Evolutionary conservation across 1,140 invertebrate genomes (phyloP), one percentile per base, ranked within the genome.

Genomic region (Thaumatotibia leucotreta): DNA sequence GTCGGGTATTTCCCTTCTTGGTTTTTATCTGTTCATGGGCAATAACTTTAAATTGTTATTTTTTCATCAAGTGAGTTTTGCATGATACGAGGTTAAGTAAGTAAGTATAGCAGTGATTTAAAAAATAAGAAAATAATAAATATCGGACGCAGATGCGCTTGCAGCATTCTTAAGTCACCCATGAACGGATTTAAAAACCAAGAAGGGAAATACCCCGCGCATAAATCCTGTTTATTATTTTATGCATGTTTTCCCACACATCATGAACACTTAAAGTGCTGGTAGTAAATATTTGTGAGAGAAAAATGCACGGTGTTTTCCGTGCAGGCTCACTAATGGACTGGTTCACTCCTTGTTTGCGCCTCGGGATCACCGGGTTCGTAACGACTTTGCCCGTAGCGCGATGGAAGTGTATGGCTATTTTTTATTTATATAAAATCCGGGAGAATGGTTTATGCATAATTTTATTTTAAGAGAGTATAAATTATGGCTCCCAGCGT

Each of bases 261-360:
- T 58, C 52, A 58, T 58, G 52, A 58, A 24, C 52, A 58, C 52
- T 58, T 58, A 58, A 31, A 58, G 24, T 27, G 52, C 52, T 58
- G 52, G 23, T 27, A 58, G 52, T 68, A 74, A 71, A 69, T 73
- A 72, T 71, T 77, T 70, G 68, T 69, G 69, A 33, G 27, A 10
- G 64, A 76, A 73, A 76, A 75, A 74, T 72, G 70, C 69, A 77
- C 69, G 61, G 20, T 39, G n/a, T 67, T 70, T 64, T 65, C 32
- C 67, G 49, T 70, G 71, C 76, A 79, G 39, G 52, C 54, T 50
- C 73, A 69, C 77, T 80, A 83, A 83, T 81, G 77, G 77, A 80
- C 76, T 75, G 73, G 68, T 73, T 77, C 73, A 71, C 75, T 66
- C 67, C 70, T 74, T 83, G 75, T 83, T 83, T 83, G 75, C 61